Evolutionary conservation across 1,140 invertebrate genomes (phyloP), one percentile per base, ranked within the genome.

Genomic region (Drosophila nasuta): DNA sequence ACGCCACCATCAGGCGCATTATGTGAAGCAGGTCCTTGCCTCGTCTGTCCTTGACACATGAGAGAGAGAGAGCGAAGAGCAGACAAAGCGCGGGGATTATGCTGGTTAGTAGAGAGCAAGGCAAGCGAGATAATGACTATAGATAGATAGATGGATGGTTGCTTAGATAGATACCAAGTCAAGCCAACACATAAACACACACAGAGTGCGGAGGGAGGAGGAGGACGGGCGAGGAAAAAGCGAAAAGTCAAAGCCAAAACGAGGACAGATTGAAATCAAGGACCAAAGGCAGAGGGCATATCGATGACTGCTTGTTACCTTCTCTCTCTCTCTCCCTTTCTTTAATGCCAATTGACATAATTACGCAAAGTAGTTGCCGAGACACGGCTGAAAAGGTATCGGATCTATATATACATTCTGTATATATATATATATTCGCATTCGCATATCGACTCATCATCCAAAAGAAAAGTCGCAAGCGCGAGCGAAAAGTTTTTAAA

Each of bases 261-360:
- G 46, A 28, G 58, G 8, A 59, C 54, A 82, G 83, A 87, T 77
- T 64, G 77, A 81, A 80, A 80, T 88, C 83, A 88, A 88, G 78
- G 81, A 51, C 52, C 65, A 43, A 20, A 30, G 62, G 2, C 4
- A 17, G 20, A 43, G 17, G 13, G 38, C 66, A 71, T 87, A 87
- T 87, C 83, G 77, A 88, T 82, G 85, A 56, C 69, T 69, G 63
- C 46, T 8, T 41, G 15, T 38, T 41, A 33, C 54, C 54, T 57
- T 15, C 60, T 56, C 56, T 52, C 52, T 15, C 15, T 33, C 8
- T 3, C 15, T 33, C 4, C 10, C 25, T 5, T 10, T 20, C 13
- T 33, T 45, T 88, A 83, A 89, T 89, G 81, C 74, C 81, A 83
- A 85, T 88, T 88, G 85, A 89, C 81, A 89, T 88, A 88, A 88